phyloP scores from a whole-genome alignment of 2,888 invertebrate genomes.

The Temnothorax ravouxi region DNA sequence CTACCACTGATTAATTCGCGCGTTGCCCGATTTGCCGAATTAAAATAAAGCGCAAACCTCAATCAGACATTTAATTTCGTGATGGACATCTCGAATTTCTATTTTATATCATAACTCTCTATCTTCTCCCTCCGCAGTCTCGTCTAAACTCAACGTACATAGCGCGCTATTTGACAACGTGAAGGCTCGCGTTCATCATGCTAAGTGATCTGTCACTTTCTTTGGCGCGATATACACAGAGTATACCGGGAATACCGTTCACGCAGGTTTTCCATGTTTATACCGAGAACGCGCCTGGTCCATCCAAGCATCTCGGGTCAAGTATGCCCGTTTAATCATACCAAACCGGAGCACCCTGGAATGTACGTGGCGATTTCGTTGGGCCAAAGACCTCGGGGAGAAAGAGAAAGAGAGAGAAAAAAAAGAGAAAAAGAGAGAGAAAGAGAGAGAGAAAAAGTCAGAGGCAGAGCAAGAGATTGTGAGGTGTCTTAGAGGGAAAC shows the following conservation, averaged over 20 bases:
- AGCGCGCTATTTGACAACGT: neutral
- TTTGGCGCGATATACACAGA: slow-evolving; percentile 29
- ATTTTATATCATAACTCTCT: neutral
- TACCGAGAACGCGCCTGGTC: slow-evolving; percentile 24
- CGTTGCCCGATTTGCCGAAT: neutral
- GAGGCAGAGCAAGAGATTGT: slow-evolving; percentile 62
- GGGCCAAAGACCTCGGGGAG: slow-evolving; percentile 54
- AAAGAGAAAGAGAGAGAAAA: slow-evolving; percentile 50
- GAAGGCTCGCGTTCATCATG: neutral
- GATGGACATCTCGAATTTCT: neutral
- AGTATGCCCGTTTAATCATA: slow-evolving; percentile 66
- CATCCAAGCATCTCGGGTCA: slow-evolving; percentile 56
- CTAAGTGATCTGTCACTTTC: slow-evolving; percentile 51
- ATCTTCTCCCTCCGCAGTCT: neutral
- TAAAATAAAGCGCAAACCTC: neutral
- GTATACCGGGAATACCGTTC: slow-evolving; percentile 12
- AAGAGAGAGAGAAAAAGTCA: slow-evolving; percentile 51
- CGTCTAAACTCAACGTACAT: neutral
- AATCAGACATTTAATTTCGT: neutral
- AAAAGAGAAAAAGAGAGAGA: slow-evolving; percentile 13
- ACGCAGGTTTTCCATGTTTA: slow-evolving; percentile 16
- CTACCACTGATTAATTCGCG: slow-evolving; percentile 12
- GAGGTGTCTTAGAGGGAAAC: slow-evolving; percentile 76
- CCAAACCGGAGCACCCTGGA: slow-evolving; percentile 58
- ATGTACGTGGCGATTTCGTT: slow-evolving; percentile 70